Evolutionary conservation across 2,888 invertebrate genomes (phyloP).

Genomic region (Argynnis bischoffii): DNA sequence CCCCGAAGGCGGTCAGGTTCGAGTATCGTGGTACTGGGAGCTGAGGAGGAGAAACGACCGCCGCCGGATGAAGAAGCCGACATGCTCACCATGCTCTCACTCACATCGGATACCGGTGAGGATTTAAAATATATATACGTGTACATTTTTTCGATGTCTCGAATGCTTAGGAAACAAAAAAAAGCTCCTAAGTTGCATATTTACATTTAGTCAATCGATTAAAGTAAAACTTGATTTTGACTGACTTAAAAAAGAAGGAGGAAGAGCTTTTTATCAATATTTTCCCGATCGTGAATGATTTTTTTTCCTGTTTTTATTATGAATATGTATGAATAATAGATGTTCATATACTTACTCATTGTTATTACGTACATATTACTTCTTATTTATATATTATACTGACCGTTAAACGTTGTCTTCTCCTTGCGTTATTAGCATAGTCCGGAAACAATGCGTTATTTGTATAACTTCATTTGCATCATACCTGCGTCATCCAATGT

Average conservation of each 20-base stretch:
- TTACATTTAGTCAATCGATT: too few species aligned
- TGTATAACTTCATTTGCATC: background rate
- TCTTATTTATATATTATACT: background rate
- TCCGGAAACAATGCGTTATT: conserved; percentile 8
- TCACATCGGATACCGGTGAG: conserved; percentile 84
- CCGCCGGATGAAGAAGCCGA: conserved; percentile 84
- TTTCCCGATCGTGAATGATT: too few species aligned
- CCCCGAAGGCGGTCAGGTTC: conserved; percentile 90
- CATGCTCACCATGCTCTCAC: conserved; percentile 89
- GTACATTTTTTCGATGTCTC: too few species aligned
- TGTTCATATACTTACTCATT: background rate
- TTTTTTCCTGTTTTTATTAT: too few species aligned
- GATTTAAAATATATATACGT: conserved; percentile 12
- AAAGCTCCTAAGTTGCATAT: too few species aligned
- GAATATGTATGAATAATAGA: too few species aligned
- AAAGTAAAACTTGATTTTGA: too few species aligned
- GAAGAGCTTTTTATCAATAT: too few species aligned
- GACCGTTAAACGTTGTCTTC: background rate
- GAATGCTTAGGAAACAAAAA: too few species aligned
- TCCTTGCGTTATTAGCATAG: background rate
- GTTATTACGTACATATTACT: background rate
- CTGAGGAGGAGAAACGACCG: conserved; percentile 84
- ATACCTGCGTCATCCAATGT: conserved; percentile 7
- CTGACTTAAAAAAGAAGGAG: too few species aligned
- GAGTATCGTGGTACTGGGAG: conserved; percentile 91